Evolutionary conservation across 2,888 invertebrate species (phyloP).

Genomic region (Nomada lathburiana): DNA sequence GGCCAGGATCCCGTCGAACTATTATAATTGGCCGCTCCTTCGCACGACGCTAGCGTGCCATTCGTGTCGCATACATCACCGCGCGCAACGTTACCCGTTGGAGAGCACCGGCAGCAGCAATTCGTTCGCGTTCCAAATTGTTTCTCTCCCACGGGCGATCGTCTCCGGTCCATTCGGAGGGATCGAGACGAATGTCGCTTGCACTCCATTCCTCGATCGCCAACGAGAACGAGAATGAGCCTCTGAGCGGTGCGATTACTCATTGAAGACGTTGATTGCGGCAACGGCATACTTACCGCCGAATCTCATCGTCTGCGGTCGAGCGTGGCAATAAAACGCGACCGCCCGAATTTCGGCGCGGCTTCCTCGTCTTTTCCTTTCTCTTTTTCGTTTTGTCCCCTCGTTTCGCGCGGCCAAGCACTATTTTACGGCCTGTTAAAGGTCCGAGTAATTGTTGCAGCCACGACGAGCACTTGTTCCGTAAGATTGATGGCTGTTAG

Average conservation of each 20-base stretch:
- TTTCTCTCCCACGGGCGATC: constrained; percentile 48
- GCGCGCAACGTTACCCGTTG: constrained; percentile 9
- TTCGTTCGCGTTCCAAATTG: constrained; percentile 30
- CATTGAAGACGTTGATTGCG: constrained; percentile 71
- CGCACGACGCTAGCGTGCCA: constrained; percentile 8
- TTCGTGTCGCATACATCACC: constrained; percentile 17
- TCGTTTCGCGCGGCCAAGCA: background rate
- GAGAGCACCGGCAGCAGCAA: constrained; percentile 17
- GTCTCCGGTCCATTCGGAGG: constrained; percentile 15
- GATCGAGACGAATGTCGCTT: constrained; percentile 55
- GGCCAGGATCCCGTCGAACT: background rate
- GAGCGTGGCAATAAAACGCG: constrained; percentile 17
- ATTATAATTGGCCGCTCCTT: constrained; percentile 7
- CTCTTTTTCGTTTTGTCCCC: background rate
- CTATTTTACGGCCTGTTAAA: constrained; percentile 42
- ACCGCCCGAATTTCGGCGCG: constrained; percentile 44
- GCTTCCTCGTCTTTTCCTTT: constrained; percentile 12
- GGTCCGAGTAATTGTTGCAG: constrained; percentile 28
- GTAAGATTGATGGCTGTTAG: constrained; percentile 18
- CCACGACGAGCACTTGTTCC: constrained; percentile 13
- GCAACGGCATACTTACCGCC: constrained; percentile 64
- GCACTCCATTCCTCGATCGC: constrained; percentile 20
- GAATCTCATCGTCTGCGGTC: constrained; percentile 9
- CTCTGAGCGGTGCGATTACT: constrained; percentile 67
- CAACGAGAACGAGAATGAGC: constrained; percentile 44